Evolutionary conservation across 2,888 invertebrate species (phyloP), one percentile per base, ranked within the genome.

Genomic region (Mystacides longicornis): DNA sequence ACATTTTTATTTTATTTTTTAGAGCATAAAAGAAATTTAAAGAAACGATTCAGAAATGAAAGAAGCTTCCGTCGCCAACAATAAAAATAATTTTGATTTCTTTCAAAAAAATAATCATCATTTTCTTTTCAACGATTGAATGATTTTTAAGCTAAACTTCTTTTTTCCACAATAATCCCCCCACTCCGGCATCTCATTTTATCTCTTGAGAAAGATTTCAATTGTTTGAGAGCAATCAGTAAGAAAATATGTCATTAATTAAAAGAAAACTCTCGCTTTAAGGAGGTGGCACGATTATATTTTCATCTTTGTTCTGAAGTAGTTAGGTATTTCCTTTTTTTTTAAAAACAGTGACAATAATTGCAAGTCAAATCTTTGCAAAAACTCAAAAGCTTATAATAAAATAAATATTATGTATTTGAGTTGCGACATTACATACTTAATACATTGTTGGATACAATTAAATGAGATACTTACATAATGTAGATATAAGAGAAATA

Each of bases 221-320:
- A 60, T 60, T 60, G 60, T 60, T 50, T 49, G 54, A 31, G 54
- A 56, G 60, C 55, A 60, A 60, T 60, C 57, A 50, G 51, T 16
- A 37, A 56, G 57, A 58, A 60, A 60, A 60, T 58, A 54, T 54
- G 52, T 50, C 56, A 60, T 60, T 60, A 58, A 58, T 60, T 60
- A 60, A 54, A 57, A 52, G 37, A 27, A 52, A 48, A 54, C 54
- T 31, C n/a, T 20, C 46, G 20, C 16, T 43, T 49, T 37, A 49
- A 54, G 22, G 49, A 54, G 49, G 54, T 54, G 23, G 49, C 49
- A 54, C 49, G 3, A 21, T 46, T 19, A 37, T n/a, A n/a, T 37
- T 37, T 27, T 37, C 16, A 37, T 37, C 37, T 37, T 37, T 14
- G 14, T 37, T 14, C 37, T 37, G 16, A 14, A 37, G 4, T 37